Evolutionary conservation across 2,888 invertebrate species (phyloP).

Genomic region (Buathra laborator): DNA sequence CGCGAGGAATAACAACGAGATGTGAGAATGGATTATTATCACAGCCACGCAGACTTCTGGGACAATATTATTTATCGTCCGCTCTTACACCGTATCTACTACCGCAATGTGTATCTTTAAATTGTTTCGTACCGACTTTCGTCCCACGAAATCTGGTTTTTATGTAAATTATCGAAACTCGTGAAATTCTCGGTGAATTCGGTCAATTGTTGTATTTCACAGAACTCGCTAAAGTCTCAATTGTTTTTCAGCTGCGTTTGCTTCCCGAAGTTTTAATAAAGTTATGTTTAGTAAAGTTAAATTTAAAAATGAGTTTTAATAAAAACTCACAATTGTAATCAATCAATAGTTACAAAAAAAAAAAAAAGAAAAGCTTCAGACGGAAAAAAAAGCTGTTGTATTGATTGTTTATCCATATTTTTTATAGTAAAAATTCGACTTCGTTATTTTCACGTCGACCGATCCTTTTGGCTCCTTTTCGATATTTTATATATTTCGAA

Average conservation of each 20-base stretch:
- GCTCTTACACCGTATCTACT: not conserved
- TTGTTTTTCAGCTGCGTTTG: no score
- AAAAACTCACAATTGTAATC: no score
- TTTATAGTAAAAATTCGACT: not conserved
- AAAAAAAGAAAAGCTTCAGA: no score
- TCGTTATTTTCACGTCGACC: not conserved
- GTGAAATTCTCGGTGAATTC: not conserved
- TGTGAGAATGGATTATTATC: not conserved
- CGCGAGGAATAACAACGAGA: constrained; percentile 34
- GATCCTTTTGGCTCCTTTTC: not conserved
- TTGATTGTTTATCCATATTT: not conserved
- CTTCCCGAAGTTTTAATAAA: no score
- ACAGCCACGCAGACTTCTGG: constrained; percentile 19
- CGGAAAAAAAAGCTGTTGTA: no score
- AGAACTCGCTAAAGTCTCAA: not conserved
- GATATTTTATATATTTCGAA: not conserved
- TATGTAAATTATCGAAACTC: constrained; percentile 14
- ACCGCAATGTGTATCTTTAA: constrained; percentile 18
- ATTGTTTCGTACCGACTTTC: constrained; percentile 33
- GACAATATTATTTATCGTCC: constrained; percentile 22
- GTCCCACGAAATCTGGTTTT: not conserved
- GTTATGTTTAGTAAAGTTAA: no score
- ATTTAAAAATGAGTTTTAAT: no score
- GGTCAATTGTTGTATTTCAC: not conserved
- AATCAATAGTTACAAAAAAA: no score